phyloP scores from a whole-genome alignment of 2,797 vertebrate species.

The Pipistrellus nathusii region DNA sequence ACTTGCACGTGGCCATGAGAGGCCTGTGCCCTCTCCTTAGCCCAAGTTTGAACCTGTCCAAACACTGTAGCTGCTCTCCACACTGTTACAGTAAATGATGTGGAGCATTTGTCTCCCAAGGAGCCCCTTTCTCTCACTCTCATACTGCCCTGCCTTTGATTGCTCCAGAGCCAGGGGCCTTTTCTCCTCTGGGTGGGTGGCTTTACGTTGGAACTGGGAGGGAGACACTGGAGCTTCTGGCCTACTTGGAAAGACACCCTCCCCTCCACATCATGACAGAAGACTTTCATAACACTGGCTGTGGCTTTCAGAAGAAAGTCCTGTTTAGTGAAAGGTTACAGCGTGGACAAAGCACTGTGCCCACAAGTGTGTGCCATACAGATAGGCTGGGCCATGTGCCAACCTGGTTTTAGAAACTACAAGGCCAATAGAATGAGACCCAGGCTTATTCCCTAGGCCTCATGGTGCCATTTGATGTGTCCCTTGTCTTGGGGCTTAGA shows the following conservation, averaged over 20 bases:
- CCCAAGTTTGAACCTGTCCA: no score
- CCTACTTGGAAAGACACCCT: not conserved
- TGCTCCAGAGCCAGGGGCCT: not conserved
- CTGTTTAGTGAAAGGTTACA: not conserved
- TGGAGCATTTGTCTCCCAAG: not conserved
- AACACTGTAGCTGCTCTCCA: no score
- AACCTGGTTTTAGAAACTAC: not conserved
- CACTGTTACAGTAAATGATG: not conserved
- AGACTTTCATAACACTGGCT: not conserved
- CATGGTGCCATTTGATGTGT: not conserved
- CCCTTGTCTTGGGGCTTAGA: not conserved
- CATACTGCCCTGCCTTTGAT: not conserved
- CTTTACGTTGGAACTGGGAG: not conserved
- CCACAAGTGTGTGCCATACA: not conserved
- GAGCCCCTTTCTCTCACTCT: not conserved
- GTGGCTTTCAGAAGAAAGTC: not conserved
- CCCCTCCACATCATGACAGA: not conserved
- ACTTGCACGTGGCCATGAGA: no score
- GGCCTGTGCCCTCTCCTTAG: no score
- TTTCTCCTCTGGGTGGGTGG: not conserved
- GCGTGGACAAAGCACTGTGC: not conserved
- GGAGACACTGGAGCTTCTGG: not conserved
- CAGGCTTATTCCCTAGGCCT: not conserved
- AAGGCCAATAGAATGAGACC: not conserved
- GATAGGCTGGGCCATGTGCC: rapidly evolving